Evolutionary conservation across 2,888 invertebrate species (phyloP).

Genomic region (Xanthia togata): DNA sequence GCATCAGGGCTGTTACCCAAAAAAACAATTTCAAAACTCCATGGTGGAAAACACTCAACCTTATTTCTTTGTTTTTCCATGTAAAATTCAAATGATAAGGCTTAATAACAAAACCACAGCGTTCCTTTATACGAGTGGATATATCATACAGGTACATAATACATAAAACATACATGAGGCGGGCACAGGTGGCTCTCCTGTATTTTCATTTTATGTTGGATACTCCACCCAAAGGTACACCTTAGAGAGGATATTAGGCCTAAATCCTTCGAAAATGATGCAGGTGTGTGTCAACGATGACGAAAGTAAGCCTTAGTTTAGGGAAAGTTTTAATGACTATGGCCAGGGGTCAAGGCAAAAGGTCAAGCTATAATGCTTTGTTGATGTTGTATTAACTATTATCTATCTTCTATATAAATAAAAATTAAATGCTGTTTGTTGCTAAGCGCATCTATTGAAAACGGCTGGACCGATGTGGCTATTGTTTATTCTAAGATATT

Average conservation of each 20-base stretch:
- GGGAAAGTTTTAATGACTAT: constrained; percentile 31
- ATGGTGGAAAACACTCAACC: background rate
- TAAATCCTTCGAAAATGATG: constrained; percentile 52
- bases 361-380: constrained; percentile 3
- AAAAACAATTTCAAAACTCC: background rate
- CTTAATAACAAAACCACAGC: constrained; percentile 11
- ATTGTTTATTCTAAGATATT: too few species aligned
- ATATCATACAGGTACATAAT: constrained; percentile 11
- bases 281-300: constrained; percentile 46
- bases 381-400: background rate
- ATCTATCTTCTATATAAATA: too few species aligned
- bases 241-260: constrained; percentile 50
- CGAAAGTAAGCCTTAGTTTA: constrained; percentile 23
- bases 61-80: constrained; percentile 1
- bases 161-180: constrained; percentile 21
- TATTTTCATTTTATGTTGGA: constrained; percentile 58
- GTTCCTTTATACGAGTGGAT: background rate
- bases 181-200: constrained; percentile 46
- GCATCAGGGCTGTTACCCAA: background rate
- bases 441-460: too few species aligned
- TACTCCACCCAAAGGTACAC: constrained; percentile 53
- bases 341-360: background rate
- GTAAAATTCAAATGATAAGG: constrained; percentile 9
- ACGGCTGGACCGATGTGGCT: too few species aligned
- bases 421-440: too few species aligned